These are phyloP conservation scores for Stenoptilia bipunctidactyla DNA, from an alignment of 2,888 invertebrate species.

Conservation along the genomic window DNA sequence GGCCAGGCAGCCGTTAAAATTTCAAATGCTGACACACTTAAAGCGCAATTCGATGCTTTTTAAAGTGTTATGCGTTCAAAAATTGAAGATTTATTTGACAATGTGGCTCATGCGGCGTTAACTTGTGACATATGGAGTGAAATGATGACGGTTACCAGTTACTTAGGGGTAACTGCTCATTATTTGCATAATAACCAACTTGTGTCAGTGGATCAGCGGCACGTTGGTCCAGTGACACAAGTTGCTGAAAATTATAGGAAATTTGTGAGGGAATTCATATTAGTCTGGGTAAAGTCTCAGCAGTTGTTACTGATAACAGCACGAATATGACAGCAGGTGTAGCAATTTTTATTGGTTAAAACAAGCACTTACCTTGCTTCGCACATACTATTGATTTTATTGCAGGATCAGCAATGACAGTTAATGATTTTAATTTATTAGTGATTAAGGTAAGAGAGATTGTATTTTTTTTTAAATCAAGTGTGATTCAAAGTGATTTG, in stretches of 20 bases:
- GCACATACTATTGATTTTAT: no score
- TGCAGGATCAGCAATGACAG: no score
- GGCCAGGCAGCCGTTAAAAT: no score
- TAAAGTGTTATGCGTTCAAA: no score
- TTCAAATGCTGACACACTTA: no score
- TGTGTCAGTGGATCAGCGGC: slow-evolving; percentile 10
- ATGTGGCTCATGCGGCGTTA: slow-evolving; percentile 8
- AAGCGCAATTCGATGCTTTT: no score
- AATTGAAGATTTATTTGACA: no score
- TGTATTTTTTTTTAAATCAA: no score
- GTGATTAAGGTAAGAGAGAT: slow-evolving; percentile 3
- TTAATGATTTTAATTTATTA: no score
- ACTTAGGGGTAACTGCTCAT: slow-evolving; percentile 14
- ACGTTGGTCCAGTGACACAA: no score
- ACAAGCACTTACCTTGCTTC: slow-evolving; percentile 13
- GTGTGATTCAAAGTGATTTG: slow-evolving; percentile 12
- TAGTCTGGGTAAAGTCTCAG: slow-evolving; percentile 9
- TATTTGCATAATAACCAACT: slow-evolving; percentile 12
- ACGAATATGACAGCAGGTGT: slow-evolving; percentile 10
- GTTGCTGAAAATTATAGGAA: slow-evolving; percentile 12
- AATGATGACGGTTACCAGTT: slow-evolving; percentile 12
- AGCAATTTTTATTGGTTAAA: slow-evolving; percentile 10
- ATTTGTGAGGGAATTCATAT: slow-evolving; percentile 9
- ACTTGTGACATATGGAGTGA: slow-evolving; percentile 12
- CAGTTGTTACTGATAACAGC: slow-evolving; percentile 13